Conservation (phyloP, 2,797 vertebrate genomes). For the Alauda arvensis region DNA sequence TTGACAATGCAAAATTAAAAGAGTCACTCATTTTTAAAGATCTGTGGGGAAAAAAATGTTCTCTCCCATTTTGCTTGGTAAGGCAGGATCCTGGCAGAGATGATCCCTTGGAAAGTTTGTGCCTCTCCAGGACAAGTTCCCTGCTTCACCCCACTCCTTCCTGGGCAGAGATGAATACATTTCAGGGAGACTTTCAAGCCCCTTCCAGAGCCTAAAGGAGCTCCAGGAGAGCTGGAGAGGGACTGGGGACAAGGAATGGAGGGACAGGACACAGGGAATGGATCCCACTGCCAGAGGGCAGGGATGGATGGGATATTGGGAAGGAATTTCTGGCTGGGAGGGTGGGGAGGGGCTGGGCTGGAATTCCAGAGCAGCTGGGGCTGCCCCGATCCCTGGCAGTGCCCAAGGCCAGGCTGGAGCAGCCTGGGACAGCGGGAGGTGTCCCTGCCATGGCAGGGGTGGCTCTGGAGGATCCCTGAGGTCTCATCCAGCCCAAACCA, state of each 20-base stretch:
- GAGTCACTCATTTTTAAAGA: constrained; percentile 66
- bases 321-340: background rate
- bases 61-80: background rate
- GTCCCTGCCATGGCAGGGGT: background rate
- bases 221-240: background rate
- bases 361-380: background rate
- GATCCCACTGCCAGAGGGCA: rapidly evolving
- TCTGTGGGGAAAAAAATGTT: constrained; percentile 19
- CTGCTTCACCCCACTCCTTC: background rate
- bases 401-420: background rate
- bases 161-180: too few relatives aligned
- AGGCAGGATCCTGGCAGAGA: background rate
- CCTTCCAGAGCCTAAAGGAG: rapidly evolving
- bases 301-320: rapidly evolving
- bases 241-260: background rate
- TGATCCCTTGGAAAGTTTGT: background rate
- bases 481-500: background rate
- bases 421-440: background rate
- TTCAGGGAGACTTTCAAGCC: background rate
- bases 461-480: rapidly evolving
- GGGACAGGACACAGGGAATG: background rate
- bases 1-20: constrained; percentile 62
- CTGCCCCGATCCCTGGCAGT: background rate
- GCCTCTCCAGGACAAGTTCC: background rate
- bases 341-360: background rate